Evolutionary conservation across 2,888 invertebrate genomes (phyloP).

Genomic region (Drosophila tanythrix): DNA sequence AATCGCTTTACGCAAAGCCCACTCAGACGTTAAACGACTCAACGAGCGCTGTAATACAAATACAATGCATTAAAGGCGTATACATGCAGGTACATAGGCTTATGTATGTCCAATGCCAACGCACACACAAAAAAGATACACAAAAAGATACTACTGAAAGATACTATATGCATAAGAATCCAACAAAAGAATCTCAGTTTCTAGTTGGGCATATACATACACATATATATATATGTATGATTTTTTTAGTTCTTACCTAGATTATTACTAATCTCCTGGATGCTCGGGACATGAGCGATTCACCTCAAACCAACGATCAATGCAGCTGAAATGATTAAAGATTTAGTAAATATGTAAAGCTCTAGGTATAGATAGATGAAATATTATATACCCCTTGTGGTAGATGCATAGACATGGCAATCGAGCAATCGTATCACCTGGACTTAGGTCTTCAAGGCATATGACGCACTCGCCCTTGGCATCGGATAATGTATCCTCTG

Average conservation of each 20-base stretch:
- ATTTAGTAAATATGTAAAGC: neutral
- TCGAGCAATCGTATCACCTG: constrained; percentile 98
- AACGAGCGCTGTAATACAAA: constrained; percentile 41
- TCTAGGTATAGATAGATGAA: neutral
- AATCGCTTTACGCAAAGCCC: constrained; percentile 31
- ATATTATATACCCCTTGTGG: constrained; percentile 92
- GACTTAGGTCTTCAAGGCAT: constrained; percentile 97
- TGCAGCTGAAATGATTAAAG: constrained; percentile 96
- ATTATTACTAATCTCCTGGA: constrained; percentile 89
- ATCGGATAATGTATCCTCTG: constrained; percentile 98
- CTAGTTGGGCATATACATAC: no score
- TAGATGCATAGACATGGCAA: constrained; percentile 99
- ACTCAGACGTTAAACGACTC: constrained; percentile 45
- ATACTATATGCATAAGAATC: constrained; percentile 10
- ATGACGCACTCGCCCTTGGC: constrained; percentile 99
- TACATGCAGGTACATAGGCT: constrained; percentile 11
- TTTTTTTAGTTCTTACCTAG: constrained; percentile 38
- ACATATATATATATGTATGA: no score
- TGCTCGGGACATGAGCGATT: constrained; percentile 99
- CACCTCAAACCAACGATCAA: constrained; percentile 99
- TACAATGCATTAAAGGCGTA: constrained; percentile 27
- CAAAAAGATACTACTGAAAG: constrained; percentile 2
- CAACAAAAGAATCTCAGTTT: neutral
- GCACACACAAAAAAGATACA: constrained; percentile 2
- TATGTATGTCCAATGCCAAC: constrained; percentile 31